phyloP scores from a whole-genome alignment of 2,113 vertebrate genomes.

The Amphiprion ocellaris region DNA sequence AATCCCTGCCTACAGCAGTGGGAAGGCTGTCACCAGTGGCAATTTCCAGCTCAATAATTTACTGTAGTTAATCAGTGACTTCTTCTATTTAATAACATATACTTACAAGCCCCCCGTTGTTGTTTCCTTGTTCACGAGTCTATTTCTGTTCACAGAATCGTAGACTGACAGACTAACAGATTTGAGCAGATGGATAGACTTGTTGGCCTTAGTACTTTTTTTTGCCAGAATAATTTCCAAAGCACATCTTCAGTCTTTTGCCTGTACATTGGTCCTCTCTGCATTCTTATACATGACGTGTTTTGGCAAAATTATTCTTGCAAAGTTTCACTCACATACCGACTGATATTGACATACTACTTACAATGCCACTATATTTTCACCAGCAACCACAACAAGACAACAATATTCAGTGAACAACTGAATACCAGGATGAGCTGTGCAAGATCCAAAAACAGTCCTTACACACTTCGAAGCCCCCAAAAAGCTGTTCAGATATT shows the following conservation, averaged over 20 bases:
- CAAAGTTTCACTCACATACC: background rate
- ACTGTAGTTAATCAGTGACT: conserved; percentile 37
- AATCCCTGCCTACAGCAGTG: background rate
- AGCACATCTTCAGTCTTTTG: background rate
- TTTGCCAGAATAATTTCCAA: background rate
- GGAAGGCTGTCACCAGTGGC: conserved; percentile 20
- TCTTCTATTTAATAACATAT: conserved; percentile 12
- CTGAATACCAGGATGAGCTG: no score
- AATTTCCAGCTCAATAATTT: conserved; percentile 23
- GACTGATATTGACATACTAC: background rate
- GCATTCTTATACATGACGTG: no score
- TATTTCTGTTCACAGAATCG: background rate
- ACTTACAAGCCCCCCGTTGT: conserved; percentile 12
- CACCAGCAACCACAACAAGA: no score
- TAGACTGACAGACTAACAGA: background rate
- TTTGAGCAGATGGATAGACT: background rate
- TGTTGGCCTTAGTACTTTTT: background rate
- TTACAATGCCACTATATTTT: no score
- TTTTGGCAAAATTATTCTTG: background rate
- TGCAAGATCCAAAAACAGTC: no score
- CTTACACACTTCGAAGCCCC: no score
- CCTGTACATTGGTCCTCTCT: background rate
- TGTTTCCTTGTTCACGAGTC: background rate
- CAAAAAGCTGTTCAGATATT: no score
- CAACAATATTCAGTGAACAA: no score